These are phyloP conservation scores for Agraylea sexmaculata DNA, from an alignment of 1,140 invertebrate species.

Conservation along the genomic window DNA sequence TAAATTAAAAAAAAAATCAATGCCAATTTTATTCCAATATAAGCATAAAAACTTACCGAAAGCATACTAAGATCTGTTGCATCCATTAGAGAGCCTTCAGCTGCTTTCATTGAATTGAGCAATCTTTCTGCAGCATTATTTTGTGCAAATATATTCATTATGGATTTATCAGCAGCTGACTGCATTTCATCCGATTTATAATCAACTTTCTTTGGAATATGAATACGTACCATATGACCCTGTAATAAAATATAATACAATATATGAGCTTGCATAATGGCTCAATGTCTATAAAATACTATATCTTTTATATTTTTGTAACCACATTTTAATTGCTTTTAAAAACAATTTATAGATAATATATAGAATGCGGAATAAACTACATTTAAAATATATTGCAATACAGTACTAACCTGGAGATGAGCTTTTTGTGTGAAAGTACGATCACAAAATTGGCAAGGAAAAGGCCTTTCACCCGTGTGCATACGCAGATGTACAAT, in stretches of 20 bases:
- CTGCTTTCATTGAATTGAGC: not conserved
- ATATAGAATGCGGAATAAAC: too few species aligned
- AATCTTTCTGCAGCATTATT: constrained; percentile 2
- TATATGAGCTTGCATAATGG: not conserved
- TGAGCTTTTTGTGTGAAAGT: constrained; percentile 70
- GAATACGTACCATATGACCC: constrained; percentile 22
- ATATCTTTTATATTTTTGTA: too few species aligned
- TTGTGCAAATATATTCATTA: constrained; percentile 17
- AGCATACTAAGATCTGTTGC: not conserved
- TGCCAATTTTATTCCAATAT: not conserved
- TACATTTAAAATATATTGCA: too few species aligned
- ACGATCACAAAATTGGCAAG: constrained; percentile 73
- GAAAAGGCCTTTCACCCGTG: constrained; percentile 71
- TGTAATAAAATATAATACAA: constrained; percentile 8
- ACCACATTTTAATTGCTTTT: too few species aligned
- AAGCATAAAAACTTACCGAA: not conserved
- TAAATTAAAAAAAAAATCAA: constrained; percentile 2
- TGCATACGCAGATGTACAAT: constrained; percentile 48
- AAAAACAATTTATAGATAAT: too few species aligned
- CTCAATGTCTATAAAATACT: too few species aligned
- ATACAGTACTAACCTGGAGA: too few species aligned
- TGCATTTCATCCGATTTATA: constrained; percentile 15
- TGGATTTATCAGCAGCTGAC: constrained; percentile 16
- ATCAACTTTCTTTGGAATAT: constrained; percentile 22
- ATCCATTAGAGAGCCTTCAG: not conserved